These are phyloP conservation scores for Pachycephala philippinensis DNA, from an alignment of 2,113 vertebrate genomes.

Conservation along the genomic window DNA sequence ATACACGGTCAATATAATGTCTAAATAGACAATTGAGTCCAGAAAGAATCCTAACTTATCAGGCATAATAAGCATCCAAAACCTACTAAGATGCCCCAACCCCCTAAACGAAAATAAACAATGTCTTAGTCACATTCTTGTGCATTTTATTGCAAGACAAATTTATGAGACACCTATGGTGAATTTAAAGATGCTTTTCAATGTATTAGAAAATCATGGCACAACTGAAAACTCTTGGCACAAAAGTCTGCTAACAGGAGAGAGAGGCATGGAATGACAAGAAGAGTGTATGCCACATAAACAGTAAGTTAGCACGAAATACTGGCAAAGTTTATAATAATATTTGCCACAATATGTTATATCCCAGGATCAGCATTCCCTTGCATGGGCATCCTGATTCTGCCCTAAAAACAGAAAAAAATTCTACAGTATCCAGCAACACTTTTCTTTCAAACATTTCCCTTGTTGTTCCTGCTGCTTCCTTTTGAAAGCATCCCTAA, in stretches of 20 bases:
- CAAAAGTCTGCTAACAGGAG: neutral
- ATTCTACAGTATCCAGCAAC: neutral
- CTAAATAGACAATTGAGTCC: neutral
- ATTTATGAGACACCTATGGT: neutral
- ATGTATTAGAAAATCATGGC: neutral
- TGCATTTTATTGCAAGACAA: neutral
- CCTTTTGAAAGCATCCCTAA: conserved; percentile 29
- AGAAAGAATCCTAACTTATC: neutral
- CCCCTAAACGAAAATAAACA: neutral
- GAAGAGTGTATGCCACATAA: neutral
- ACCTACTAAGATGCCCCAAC: neutral
- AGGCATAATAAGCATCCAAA: neutral
- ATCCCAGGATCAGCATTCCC: neutral
- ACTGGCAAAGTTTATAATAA: neutral
- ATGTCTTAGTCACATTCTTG: neutral
- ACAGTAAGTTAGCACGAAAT: neutral
- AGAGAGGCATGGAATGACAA: neutral
- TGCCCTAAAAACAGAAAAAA: neutral
- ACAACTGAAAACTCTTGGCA: neutral
- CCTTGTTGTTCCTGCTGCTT: neutral
- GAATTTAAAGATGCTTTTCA: neutral
- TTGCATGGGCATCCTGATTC: neutral
- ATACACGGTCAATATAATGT: neutral
- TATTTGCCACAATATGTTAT: neutral
- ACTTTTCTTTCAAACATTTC: conserved; percentile 6